Percentiles rank a stretch among this genome's conserved stretches.
phyloP scores from a whole-genome alignment of 2,797 vertebrate species.

The Hapalemur alaotrensis region DNA sequence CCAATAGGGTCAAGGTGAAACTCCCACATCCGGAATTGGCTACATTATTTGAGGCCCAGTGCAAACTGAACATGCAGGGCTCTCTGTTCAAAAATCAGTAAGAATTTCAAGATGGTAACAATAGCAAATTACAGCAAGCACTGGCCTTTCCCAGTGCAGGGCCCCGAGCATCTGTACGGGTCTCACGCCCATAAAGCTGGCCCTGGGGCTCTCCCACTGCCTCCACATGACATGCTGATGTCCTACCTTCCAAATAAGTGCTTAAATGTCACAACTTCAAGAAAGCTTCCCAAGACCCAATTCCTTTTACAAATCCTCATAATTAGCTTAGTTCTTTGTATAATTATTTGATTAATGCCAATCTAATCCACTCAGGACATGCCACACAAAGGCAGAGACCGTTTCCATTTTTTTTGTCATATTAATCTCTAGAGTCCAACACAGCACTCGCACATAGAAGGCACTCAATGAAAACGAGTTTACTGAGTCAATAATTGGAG shows the following conservation, averaged over 20 bases:
- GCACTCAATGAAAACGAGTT: background rate
- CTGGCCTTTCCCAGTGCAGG: background rate
- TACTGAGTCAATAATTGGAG: background rate
- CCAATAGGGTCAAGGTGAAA: background rate
- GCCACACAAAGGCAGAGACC: background rate
- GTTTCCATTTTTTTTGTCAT: background rate
- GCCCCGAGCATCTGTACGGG: background rate
- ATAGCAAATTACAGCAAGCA: background rate
- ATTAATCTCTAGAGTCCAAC: background rate
- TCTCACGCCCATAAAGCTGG: background rate
- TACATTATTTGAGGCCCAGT: background rate
- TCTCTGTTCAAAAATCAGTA: background rate
- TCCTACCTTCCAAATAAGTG: background rate
- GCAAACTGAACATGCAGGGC: background rate
- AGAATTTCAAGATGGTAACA: background rate
- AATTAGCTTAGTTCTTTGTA: background rate
- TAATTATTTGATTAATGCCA: background rate
- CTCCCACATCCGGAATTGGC: background rate
- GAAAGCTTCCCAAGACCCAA: background rate
- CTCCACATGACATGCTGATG: background rate
- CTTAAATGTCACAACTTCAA: background rate
- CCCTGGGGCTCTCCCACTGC: too few species aligned
- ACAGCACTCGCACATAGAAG: background rate
- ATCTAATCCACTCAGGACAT: background rate
- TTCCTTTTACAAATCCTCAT: background rate